phyloP scores from a whole-genome alignment of 2,888 invertebrate species.

The Phyto melanocephala region DNA sequence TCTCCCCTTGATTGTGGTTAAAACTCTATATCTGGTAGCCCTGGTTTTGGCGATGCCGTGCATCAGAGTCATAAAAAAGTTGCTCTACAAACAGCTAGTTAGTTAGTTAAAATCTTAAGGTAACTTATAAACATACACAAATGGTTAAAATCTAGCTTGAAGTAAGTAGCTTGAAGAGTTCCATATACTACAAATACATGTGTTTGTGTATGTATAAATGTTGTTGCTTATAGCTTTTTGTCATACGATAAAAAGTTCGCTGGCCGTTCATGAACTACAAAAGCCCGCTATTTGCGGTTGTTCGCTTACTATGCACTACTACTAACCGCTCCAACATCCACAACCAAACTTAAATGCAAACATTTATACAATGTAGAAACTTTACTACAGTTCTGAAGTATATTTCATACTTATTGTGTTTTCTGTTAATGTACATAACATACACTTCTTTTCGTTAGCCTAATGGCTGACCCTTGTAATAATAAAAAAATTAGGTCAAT shows the following conservation, averaged over 20 bases:
- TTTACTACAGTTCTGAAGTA: background rate
- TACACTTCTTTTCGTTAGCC: too few relatives aligned
- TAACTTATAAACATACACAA: slow-evolving; percentile 16
- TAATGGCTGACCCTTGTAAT: too few relatives aligned
- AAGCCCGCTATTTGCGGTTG: slow-evolving; percentile 66
- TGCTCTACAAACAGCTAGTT: slow-evolving; percentile 39
- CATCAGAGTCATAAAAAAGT: slow-evolving; percentile 57
- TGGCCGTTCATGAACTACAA: slow-evolving; percentile 68
- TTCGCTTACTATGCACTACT: slow-evolving; percentile 60
- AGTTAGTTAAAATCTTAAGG: background rate
- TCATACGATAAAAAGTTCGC: slow-evolving; percentile 65
- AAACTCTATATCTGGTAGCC: too few relatives aligned
- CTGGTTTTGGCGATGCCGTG: slow-evolving; percentile 55
- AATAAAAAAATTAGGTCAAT: too few relatives aligned
- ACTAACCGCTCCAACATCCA: slow-evolving; percentile 34
- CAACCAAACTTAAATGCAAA: background rate
- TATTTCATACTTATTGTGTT: too few relatives aligned
- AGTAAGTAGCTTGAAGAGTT: slow-evolving; percentile 28
- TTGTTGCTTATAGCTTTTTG: slow-evolving; percentile 58
- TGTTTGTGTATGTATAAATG: background rate
- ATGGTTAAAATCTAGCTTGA: slow-evolving; percentile 16
- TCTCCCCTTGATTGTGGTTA: too few relatives aligned
- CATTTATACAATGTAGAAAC: background rate
- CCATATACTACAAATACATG: background rate
- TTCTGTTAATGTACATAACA: too few relatives aligned